Conservation (phyloP, 2,888 invertebrate species). For the Polyploca ridens region DNA sequence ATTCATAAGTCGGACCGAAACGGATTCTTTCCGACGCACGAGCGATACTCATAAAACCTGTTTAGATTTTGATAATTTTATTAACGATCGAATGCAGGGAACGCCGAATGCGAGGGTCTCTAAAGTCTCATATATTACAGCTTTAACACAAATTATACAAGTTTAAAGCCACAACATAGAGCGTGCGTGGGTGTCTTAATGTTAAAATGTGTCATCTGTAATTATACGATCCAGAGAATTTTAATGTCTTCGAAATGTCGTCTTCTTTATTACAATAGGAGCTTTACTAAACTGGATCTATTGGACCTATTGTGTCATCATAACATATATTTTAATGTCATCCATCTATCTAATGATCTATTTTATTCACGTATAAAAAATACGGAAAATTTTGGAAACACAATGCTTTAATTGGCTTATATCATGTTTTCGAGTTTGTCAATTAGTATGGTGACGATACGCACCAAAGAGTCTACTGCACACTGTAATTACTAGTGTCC, state of each 20-base stretch:
- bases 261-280: constrained; percentile 80
- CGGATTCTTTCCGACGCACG: constrained; percentile 71
- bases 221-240: constrained; percentile 82
- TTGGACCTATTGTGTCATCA: constrained; percentile 62
- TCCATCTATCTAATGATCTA: constrained; percentile 28
- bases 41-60: constrained; percentile 78
- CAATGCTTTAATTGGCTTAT: constrained; percentile 40
- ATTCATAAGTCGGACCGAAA: constrained; percentile 78
- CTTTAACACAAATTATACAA: constrained; percentile 84
- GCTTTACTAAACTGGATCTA: constrained; percentile 71
- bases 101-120: constrained; percentile 73
- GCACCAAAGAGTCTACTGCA: constrained; percentile 68
- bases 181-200: constrained; percentile 80
- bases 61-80: constrained; percentile 85
- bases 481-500: constrained; percentile 78
- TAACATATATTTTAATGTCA: constrained; percentile 55
- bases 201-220: constrained; percentile 83
- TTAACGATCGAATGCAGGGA: constrained; percentile 81
- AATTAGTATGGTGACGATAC: constrained; percentile 74
- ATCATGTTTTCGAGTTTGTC: constrained; percentile 55
- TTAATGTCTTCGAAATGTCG: constrained; percentile 81
- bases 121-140: constrained; percentile 82
- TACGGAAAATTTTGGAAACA: constrained; percentile 24
- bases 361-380: neutral
- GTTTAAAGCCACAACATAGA: constrained; percentile 81